A percentile compares a stretch with the other conserved stretches of the same genome.
Conservation (phyloP, 2,113 vertebrate species). For the Oryctolagus cuniculus region DNA sequence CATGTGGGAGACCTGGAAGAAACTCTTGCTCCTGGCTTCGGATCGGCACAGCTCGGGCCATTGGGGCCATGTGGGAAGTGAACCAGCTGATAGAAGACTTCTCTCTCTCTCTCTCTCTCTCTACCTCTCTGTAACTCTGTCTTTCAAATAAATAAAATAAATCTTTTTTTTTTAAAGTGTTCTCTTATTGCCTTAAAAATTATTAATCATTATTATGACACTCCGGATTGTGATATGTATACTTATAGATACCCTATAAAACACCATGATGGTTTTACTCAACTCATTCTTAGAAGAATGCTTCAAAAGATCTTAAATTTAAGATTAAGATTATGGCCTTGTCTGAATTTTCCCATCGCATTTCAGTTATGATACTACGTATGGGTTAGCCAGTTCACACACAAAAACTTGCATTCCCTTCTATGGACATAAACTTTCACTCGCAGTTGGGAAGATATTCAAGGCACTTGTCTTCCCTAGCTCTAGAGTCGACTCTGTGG, state of each 20-base stretch:
- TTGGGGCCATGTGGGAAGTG: too few species aligned
- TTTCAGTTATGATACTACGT: background rate
- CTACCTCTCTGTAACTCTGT: too few species aligned
- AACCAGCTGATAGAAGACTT: too few species aligned
- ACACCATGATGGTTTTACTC: background rate
- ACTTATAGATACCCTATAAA: constrained; percentile 38
- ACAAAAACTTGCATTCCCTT: background rate
- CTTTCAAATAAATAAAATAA: too few species aligned
- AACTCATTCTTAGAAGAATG: constrained; percentile 9
- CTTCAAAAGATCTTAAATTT: constrained; percentile 12
- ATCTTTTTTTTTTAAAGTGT: background rate
- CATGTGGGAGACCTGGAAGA: too few species aligned
- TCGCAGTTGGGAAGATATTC: background rate
- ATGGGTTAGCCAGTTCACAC: background rate
- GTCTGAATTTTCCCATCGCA: background rate
- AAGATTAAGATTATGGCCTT: background rate
- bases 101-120: too few species aligned
- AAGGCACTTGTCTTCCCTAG: background rate
- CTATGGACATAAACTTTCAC: constrained; percentile 18
- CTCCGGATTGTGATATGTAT: background rate
- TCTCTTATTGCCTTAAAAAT: background rate
- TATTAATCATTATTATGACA: constrained; percentile 30
- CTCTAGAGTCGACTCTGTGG: background rate
- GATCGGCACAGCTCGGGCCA: too few species aligned
- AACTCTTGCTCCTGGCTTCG: too few species aligned